Conservation (phyloP, 2,888 invertebrate genomes). For the Ypsolopha scabrella region DNA sequence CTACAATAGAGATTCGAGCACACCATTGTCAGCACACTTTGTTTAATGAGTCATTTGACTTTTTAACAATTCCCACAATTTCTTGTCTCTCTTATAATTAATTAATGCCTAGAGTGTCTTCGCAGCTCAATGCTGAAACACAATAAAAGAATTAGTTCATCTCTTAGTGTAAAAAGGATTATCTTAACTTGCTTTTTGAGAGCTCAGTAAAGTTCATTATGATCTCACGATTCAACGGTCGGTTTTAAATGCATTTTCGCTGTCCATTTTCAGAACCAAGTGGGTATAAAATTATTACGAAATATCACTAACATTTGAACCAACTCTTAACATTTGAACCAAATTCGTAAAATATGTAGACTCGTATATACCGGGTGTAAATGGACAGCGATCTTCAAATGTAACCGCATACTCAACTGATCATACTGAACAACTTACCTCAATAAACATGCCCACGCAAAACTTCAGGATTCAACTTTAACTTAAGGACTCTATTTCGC, state of each 20-base stretch:
- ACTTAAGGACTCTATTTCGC: too few species aligned
- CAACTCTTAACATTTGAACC: too few species aligned
- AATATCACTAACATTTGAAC: too few species aligned
- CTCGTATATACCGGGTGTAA: too few species aligned
- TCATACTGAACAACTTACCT: too few species aligned
- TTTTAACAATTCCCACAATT: conserved; percentile 17
- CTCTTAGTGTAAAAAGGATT: conserved; percentile 10
- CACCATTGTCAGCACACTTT: conserved; percentile 4
- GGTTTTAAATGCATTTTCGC: conserved; percentile 8
- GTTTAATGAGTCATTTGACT: conserved; percentile 12
- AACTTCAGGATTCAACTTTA: too few species aligned
- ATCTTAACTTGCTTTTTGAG: conserved; percentile 10
- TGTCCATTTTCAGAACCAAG: not conserved
- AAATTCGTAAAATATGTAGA: too few species aligned
- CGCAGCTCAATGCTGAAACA: conserved; percentile 2
- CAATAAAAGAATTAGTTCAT: conserved; percentile 10
- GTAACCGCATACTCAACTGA: too few species aligned
- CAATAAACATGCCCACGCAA: too few species aligned
- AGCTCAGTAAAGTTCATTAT: conserved; percentile 13
- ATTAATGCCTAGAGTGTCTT: conserved; percentile 25
- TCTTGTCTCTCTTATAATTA: conserved; percentile 33
- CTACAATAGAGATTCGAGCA: not conserved
- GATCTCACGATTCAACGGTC: conserved; percentile 5
- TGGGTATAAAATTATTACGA: not conserved
- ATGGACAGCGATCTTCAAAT: too few species aligned